phyloP scores from a whole-genome alignment of 2,888 invertebrate species.

The Amitus sp. region DNA sequence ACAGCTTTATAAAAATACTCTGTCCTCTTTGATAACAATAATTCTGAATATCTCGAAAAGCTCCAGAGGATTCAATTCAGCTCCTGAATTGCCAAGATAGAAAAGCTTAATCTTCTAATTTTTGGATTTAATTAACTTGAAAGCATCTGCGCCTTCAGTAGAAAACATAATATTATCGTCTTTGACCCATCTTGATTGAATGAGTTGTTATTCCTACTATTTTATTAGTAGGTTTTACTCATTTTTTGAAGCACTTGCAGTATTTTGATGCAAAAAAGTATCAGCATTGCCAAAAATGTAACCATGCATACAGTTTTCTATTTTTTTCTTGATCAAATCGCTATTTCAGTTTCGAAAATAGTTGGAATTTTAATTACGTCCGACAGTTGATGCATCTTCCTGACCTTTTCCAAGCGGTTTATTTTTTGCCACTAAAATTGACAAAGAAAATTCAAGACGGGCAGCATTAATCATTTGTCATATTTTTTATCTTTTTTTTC shows the following conservation, averaged over 20 bases:
- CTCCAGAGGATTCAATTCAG: background rate
- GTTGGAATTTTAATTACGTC: background rate
- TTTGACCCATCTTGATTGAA: too few species aligned
- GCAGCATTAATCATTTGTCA: too few species aligned
- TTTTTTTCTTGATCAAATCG: background rate
- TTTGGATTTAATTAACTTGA: conserved; percentile 7
- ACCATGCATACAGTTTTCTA: background rate
- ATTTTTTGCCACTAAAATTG: too few species aligned
- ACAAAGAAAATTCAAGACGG: too few species aligned
- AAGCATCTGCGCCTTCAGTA: background rate
- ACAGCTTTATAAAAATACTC: background rate
- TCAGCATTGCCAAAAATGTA: background rate
- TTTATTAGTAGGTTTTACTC: background rate
- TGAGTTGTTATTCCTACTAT: background rate
- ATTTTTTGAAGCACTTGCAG: too few species aligned
- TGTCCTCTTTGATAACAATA: conserved; percentile 4
- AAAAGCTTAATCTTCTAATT: background rate
- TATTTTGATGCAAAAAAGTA: too few species aligned
- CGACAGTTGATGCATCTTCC: background rate
- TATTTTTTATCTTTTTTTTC: conserved; percentile 4
- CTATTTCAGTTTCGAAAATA: background rate
- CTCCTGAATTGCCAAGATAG: background rate
- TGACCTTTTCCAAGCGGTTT: background rate
- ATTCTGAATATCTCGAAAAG: conserved; percentile 6
- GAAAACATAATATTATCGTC: background rate